phyloP scores from a whole-genome alignment of 2,888 invertebrate species.

The Epistrophe grossulariae region DNA sequence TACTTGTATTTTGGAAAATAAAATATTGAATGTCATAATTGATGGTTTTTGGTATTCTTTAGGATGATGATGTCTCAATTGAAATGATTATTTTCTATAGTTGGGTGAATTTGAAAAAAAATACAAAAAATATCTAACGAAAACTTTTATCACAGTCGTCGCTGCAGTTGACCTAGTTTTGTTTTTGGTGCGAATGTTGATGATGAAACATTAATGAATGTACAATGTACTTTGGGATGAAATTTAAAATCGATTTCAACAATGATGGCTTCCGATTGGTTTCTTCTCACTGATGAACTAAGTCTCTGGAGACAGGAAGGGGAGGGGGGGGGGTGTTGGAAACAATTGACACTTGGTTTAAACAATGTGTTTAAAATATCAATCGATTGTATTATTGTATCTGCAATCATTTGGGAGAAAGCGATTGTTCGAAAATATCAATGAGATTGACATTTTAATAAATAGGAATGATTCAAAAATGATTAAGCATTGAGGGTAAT shows the following conservation, averaged over 20 bases:
- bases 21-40: constrained; percentile 20
- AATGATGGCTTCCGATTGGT: not conserved
- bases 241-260: constrained; percentile 11
- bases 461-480: not conserved
- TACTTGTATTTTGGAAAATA: not conserved
- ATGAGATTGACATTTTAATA: too few species aligned
- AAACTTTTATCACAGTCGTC: constrained; percentile 1
- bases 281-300: not conserved
- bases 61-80: constrained; percentile 6
- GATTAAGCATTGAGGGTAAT: too few species aligned
- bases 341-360: not conserved
- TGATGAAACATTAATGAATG: constrained; percentile 21
- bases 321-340: not conserved
- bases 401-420: not conserved
- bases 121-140: not conserved
- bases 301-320: not conserved
- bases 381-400: not conserved
- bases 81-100: constrained; percentile 11
- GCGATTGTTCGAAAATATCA: not conserved
- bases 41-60: not conserved
- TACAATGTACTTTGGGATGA: not conserved
- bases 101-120: not conserved
- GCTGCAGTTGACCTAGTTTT: not conserved
- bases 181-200: not conserved
- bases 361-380: not conserved